phyloP scores from a whole-genome alignment of 2,888 invertebrate species.

The Teleiodes luculella region DNA sequence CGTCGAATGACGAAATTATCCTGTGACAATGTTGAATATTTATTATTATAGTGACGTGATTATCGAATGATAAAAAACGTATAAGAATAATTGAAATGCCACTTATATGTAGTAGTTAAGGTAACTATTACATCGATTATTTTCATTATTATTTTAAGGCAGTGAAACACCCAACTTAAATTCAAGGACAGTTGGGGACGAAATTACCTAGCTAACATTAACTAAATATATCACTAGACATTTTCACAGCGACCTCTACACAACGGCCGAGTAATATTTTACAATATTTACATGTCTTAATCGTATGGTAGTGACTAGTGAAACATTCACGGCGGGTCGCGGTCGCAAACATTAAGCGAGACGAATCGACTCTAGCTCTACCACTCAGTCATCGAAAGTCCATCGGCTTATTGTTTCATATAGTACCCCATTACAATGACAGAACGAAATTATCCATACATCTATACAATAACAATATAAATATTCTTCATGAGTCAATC shows the following conservation, averaged over 20 bases:
- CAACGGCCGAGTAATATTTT: conserved; percentile 69
- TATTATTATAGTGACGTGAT: conserved; percentile 28
- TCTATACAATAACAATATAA: conserved; percentile 74
- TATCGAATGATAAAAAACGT: conserved; percentile 49
- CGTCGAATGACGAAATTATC: conserved; percentile 23
- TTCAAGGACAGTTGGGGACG: conserved; percentile 76
- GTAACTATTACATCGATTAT: conserved; percentile 68
- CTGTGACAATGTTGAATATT: conserved; percentile 19
- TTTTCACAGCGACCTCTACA: conserved; percentile 74
- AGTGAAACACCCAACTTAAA: conserved; percentile 79
- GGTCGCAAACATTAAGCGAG: conserved; percentile 59
- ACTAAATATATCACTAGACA: conserved; percentile 74
- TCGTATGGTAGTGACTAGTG: conserved; percentile 57
- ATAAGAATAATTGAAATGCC: conserved; percentile 56
- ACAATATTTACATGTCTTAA: conserved; percentile 76
- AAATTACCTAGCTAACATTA: conserved; percentile 78
- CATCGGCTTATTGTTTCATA: conserved; percentile 70
- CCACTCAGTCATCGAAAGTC: conserved; percentile 75
- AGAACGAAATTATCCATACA: conserved; percentile 62
- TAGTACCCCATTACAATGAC: conserved; percentile 69
- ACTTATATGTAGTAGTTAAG: conserved; percentile 71
- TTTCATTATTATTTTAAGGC: conserved; percentile 73
- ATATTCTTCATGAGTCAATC: conserved; percentile 62
- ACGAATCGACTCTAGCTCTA: conserved; percentile 49
- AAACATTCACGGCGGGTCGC: conserved; percentile 37